Percentiles rank a stretch among this genome's conserved stretches.
phyloP scores from a whole-genome alignment of 2,797 vertebrate species.

The Sardinella longiceps region DNA sequence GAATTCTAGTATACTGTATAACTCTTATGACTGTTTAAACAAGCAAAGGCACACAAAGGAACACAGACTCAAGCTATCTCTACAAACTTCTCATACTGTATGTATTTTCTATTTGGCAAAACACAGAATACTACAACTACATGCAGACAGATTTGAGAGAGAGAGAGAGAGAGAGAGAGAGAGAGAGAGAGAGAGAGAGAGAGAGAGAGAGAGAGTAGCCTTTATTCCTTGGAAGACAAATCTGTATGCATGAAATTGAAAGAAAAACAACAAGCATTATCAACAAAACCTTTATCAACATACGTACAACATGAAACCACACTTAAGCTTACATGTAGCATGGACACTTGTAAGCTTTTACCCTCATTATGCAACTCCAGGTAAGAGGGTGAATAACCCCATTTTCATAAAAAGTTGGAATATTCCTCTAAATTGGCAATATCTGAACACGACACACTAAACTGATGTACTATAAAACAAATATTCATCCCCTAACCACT shows the following conservation, averaged over 20 bases:
- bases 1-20: neutral
- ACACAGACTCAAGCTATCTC: neutral
- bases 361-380: no score
- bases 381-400: no score
- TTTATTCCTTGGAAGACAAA: constrained; percentile 49
- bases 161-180: neutral
- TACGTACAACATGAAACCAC: neutral
- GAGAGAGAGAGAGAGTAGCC: neutral
- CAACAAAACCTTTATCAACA: neutral
- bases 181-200: no score
- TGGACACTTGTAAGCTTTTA: no score
- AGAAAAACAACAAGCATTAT: constrained; percentile 32
- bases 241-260: constrained; percentile 47
- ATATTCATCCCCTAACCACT: neutral
- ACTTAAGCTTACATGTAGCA: neutral
- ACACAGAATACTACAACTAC: neutral
- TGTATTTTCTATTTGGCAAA: neutral
- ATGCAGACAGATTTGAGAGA: neutral
- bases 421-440: no score
- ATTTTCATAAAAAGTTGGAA: no score
- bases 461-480: neutral
- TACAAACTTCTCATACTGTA: neutral
- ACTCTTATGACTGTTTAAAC: neutral
- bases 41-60: neutral
- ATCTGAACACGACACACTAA: no score